Evolutionary conservation across 2,113 vertebrate genomes (phyloP).

Genomic region (Poicephalus meyeri): DNA sequence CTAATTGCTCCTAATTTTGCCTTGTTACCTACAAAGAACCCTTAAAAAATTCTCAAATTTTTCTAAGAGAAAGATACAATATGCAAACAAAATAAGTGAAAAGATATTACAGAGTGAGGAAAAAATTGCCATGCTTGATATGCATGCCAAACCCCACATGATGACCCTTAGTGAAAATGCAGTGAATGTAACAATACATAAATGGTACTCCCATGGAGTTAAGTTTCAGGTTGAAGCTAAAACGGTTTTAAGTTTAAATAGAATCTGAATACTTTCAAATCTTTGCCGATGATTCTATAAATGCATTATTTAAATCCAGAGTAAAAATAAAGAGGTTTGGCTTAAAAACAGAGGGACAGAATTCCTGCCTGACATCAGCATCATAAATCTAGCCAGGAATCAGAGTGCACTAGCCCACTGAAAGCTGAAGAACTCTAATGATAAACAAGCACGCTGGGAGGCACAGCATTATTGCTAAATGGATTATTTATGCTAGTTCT

Average conservation of each 20-base stretch:
- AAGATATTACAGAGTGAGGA: neutral
- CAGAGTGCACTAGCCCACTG: conserved; percentile 42
- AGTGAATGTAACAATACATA: neutral
- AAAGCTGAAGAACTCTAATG: conserved; percentile 64
- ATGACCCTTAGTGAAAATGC: neutral
- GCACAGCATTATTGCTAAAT: conserved; percentile 72
- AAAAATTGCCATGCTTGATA: neutral
- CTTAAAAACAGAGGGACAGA: conserved; percentile 54
- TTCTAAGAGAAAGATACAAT: neutral
- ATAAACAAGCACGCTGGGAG: conserved; percentile 75
- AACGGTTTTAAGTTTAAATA: conserved; percentile 33
- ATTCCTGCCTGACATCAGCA: conserved; percentile 69
- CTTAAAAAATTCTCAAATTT: neutral
- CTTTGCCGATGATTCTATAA: neutral
- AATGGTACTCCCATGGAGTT: neutral
- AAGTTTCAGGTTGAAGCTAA: conserved; percentile 14
- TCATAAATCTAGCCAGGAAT: conserved; percentile 72
- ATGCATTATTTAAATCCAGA: conserved; percentile 54
- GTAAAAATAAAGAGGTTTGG: conserved; percentile 67
- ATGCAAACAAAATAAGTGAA: neutral
- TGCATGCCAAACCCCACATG: neutral
- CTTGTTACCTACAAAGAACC: neutral
- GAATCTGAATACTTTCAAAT: conserved; percentile 57
- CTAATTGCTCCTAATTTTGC: neutral
- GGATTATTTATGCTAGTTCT: conserved; percentile 77